Evolutionary conservation across 2,113 vertebrate genomes (phyloP), one percentile per base, ranked within the genome.

Genomic region (Atractosteus spatula): DNA sequence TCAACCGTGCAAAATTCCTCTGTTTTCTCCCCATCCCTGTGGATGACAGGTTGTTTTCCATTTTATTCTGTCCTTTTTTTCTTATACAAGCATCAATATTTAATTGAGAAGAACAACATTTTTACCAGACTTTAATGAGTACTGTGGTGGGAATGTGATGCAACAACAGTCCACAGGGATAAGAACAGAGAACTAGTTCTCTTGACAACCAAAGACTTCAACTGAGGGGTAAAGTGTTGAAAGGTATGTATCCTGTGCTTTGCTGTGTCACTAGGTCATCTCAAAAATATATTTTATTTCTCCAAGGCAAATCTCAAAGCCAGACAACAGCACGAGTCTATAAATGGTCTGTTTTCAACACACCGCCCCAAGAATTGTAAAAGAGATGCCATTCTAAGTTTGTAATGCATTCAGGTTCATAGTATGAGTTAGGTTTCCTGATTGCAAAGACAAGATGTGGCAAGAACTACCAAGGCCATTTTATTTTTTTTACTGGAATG

Each of bases 61-160:
- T 80, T 75, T 84, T 51, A 51, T 85, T 89, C 86, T 90, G 89
- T 80, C 90, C 83, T 89, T 89, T 89, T 91, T 89, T 80, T 89
- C 84, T 86, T 78, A 74, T 79, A 57, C 77, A 79, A 62, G 51
- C 80, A 84, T 89, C 76, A 82, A 92, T 88, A 86, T 88, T 89
- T 89, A 55, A 89, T 86, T 43, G 61, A 42, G 65, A 73, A 78
- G 85, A 81, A 85, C 80, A 75, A 70, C 76, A 74, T 74, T 81
- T 87, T 84, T 87, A 82, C 81, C 82, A 82, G 72, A 76, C 71
- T 80, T 81, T 85, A 81, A 82, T 82, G 77, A 86, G 84, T 78
- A 77, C 54, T 80, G 62, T 65, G 72, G 68, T 76, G 61, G 43
- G 72, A 41, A 29, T 55, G 71, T 67, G 41, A 67, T 77, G 63